phyloP scores from a whole-genome alignment of 1,140 invertebrate genomes.

The Procambarus clarkii region DNA sequence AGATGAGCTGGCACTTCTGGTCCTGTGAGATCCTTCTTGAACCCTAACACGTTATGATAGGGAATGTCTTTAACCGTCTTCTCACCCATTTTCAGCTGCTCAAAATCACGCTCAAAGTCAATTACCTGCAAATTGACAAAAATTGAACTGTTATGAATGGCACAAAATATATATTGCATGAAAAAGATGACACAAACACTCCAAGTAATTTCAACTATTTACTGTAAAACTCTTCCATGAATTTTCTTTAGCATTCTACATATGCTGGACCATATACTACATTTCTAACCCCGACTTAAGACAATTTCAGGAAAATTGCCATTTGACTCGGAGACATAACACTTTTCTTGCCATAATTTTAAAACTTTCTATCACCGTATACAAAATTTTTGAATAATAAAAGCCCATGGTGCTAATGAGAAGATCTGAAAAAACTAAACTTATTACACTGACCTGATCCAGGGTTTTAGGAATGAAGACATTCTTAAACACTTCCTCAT shows the following conservation, averaged over 20 bases:
- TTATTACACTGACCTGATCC: slow-evolving; percentile 83
- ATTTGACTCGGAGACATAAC: too few relatives aligned
- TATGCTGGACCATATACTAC: too few relatives aligned
- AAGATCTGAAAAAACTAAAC: too few relatives aligned
- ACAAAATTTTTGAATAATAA: too few relatives aligned
- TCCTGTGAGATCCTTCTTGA: slow-evolving; percentile 87
- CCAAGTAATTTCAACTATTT: too few relatives aligned
- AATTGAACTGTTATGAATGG: background rate
- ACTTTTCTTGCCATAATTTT: background rate
- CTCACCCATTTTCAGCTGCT: slow-evolving; percentile 85
- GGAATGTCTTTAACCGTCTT: slow-evolving; percentile 81
- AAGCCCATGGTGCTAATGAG: too few relatives aligned
- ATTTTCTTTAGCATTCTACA: too few relatives aligned
- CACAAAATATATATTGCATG: too few relatives aligned
- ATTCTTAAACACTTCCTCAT: slow-evolving; percentile 95
- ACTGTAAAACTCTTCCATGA: too few relatives aligned
- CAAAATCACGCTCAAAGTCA: slow-evolving; percentile 92
- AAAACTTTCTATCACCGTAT: background rate
- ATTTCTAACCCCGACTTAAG: too few relatives aligned
- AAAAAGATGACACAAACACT: too few relatives aligned
- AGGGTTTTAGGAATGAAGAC: slow-evolving; percentile 95
- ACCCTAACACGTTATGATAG: slow-evolving; percentile 90
- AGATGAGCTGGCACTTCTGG: slow-evolving; percentile 79
- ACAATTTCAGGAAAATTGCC: too few relatives aligned
- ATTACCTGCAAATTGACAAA: slow-evolving; percentile 81